These are phyloP conservation scores for Callipepla californica DNA, from an alignment of 2,113 vertebrate species.

Conservation along the genomic window DNA sequence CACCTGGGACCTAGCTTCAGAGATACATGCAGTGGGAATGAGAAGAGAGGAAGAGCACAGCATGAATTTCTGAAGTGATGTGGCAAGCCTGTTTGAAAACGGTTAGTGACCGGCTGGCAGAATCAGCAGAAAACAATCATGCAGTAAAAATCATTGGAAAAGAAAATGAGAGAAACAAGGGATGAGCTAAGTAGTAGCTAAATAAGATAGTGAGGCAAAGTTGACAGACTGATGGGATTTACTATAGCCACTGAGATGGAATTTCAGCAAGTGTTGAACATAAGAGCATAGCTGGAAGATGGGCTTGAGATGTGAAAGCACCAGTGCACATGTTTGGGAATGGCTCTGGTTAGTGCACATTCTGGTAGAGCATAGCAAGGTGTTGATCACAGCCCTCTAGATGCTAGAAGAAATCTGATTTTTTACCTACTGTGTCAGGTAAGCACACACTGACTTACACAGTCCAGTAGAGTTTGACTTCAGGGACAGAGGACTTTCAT, in stretches of 20 bases:
- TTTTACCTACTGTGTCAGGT: not conserved
- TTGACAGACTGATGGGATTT: not conserved
- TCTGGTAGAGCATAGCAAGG: not conserved
- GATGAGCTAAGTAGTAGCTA: not conserved
- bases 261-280: not conserved
- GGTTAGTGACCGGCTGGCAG: not conserved
- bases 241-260: not conserved
- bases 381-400: not conserved
- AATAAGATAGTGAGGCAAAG: not conserved
- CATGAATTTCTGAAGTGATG: not conserved
- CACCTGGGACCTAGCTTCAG: not conserved
- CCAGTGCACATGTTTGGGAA: rapidly evolving
- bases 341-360: not conserved
- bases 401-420: not conserved
- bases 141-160: not conserved
- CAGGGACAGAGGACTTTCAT: not conserved
- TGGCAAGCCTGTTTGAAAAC: conserved; percentile 10
- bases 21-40: not conserved
- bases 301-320: not conserved
- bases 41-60: not conserved
- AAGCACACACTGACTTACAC: rapidly evolving
- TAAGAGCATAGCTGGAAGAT: not conserved
- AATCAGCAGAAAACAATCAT: conserved; percentile 47
- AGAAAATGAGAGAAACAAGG: conserved; percentile 29
- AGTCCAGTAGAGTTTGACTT: not conserved